Evolutionary conservation across 2,888 invertebrate genomes (phyloP), one percentile per base, ranked within the genome.

Genomic region (Calliphora vomitoria): DNA sequence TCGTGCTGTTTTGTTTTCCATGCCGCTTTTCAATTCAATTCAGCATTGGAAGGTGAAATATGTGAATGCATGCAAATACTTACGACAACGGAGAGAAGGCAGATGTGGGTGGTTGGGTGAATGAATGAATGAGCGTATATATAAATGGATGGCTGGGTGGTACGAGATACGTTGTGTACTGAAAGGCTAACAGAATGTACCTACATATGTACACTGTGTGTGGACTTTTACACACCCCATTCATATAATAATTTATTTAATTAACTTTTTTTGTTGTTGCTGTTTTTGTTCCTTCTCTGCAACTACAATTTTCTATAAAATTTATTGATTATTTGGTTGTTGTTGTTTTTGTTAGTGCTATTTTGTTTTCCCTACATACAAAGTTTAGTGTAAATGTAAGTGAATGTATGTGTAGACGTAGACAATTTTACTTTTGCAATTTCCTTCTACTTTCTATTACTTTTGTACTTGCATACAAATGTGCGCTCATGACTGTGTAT

Each of bases 211-310:
- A 5, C 35, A 5, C 5, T 35, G 35, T 35, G 35, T 68, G 74
- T 81, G 74, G 78, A 78, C 72, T 78, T 68, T 84, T 78, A 85
- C 83, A 89, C 88, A 86, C 86, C 88, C 86, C 88, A 87, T 88
- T 89, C 88, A 86, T 81, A 88, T 85, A 89, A 88, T 89, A 89
- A 89, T 89, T 89, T 89, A 89, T 88, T 89, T 89, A 89, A 89
- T 89, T 89, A 89, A 89, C 82, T 89, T 89, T 89, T 84, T 76
- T 55, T 74, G 60, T 83, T 84, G 50, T 58, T 66, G 38, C 20
- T 71, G 25, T 44, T 64, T 38, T 41, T 62, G 5, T 80, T 83
- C 53, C 79, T 83, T 74, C 71, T 87, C 50, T 85, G 87, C 87
- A 82, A 79, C 85, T 79, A 89, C 78, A 89, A 88, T 84, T 87